Base-by-base conservation (phyloP, 2,113 vertebrate species). In the Thermophis baileyi region DNA sequence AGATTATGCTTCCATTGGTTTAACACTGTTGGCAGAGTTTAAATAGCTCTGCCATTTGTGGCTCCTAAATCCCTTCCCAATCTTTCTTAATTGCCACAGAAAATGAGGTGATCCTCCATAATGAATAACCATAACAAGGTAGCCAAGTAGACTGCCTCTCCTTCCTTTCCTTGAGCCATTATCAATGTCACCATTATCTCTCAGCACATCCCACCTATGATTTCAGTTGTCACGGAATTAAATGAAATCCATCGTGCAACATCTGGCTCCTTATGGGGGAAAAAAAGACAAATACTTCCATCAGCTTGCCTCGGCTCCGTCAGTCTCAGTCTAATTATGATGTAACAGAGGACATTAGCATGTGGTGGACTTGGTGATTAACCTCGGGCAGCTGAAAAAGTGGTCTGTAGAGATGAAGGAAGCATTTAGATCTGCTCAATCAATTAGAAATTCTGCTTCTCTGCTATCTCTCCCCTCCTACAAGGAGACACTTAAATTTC, bases 321-420 rank as follows among this genome's bases (percentile, higher is more conserved):
- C 96, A 95, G 96, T 97, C 96, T 94, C 97, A 97, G 97, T 96
- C 94, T 98, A 99, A 99, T 99, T 98, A 98, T 98, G 98, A 98
- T 98, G 98, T 98, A 98, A 98, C 97, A 97, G 97, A 94, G 98
- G 98, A 98, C 98, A 98, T 98, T 98, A 98, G 97, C 97, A 96
- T 97, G 98, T 98, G 97, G 98, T 98, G 92, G 96, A 98, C 97
- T 98, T 98, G 97, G 98, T 98, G 98, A 99, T 99, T 99, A 99
- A 99, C 98, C 98, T 96, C 97, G 97, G 98, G 98, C 98, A 98
- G 97, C 96, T 98, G 98, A 98, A 97, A 98, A 98, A 98, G 98
- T 97, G 97, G 96, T 97, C 93, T 98, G 98, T 98, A 98, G 98
- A 98, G 98, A 97, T 97, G 98, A 98, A 97, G 97, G 98, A 98